A percentile compares a stretch with the other conserved stretches of the same genome.
phyloP scores from a whole-genome alignment of 1,140 invertebrate species.

The Tetramorium simillimum region DNA sequence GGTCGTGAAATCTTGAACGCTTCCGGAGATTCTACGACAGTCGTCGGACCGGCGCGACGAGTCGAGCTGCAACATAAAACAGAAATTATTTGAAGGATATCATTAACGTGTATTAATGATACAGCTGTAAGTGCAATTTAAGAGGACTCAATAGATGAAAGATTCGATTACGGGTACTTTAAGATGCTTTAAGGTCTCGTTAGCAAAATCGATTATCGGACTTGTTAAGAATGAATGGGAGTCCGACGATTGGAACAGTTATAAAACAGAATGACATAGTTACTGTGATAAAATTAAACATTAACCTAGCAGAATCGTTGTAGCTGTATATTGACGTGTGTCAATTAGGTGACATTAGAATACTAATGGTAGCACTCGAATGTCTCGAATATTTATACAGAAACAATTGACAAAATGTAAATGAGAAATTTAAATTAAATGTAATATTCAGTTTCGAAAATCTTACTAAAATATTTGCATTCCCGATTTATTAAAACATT shows the following conservation, averaged over 20 bases:
- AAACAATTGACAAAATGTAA: slow-evolving; percentile 10
- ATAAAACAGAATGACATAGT: neutral
- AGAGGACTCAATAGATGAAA: neutral
- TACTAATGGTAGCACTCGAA: neutral
- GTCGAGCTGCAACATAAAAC: slow-evolving; percentile 65
- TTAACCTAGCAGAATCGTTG: neutral
- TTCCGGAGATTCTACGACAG: slow-evolving; percentile 23
- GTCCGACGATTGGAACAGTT: neutral
- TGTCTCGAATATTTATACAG: neutral
- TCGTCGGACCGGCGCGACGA: slow-evolving; percentile 54
- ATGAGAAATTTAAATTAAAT: neutral
- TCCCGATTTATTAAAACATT: neutral
- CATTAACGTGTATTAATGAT: neutral
- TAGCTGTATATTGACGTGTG: neutral
- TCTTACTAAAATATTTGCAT: slow-evolving; percentile 3
- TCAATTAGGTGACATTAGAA: neutral
- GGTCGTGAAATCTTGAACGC: neutral
- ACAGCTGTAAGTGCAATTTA: neutral
- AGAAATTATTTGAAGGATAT: slow-evolving; percentile 22
- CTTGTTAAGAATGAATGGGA: slow-evolving; percentile 11
- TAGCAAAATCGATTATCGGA: neutral
- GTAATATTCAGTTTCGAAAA: neutral
- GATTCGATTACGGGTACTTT: neutral
- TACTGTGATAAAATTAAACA: neutral
- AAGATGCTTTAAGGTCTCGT: slow-evolving; percentile 10